Percentiles rank a stretch among this genome's conserved stretches.
phyloP scores from a whole-genome alignment of 2,888 invertebrate species.

The Furcula furcula region DNA sequence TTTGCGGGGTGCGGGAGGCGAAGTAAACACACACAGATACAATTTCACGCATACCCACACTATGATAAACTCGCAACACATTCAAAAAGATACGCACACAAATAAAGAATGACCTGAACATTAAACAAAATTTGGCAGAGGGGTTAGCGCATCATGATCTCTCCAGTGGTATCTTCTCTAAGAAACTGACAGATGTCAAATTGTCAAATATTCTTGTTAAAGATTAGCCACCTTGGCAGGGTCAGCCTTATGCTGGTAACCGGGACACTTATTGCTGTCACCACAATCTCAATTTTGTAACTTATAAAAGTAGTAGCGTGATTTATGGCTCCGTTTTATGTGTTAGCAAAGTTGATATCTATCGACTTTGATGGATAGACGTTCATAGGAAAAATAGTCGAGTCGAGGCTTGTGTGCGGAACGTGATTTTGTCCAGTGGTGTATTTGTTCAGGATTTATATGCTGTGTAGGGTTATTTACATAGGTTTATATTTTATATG shows the following conservation, averaged over 20 bases:
- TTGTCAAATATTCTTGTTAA: too few species aligned
- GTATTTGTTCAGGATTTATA: neutral
- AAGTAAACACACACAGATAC: too few species aligned
- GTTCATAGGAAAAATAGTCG: neutral
- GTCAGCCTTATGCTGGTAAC: slow-evolving; percentile 35
- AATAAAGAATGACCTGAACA: too few species aligned
- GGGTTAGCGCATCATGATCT: too few species aligned
- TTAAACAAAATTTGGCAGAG: too few species aligned
- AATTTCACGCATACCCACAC: too few species aligned
- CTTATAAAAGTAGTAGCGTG: neutral
- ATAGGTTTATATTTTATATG: neutral
- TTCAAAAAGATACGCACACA: too few species aligned
- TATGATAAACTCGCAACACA: too few species aligned
- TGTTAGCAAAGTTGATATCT: neutral
- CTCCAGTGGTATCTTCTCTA: too few species aligned
- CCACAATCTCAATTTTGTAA: slow-evolving; percentile 15
- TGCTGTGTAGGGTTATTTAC: neutral
- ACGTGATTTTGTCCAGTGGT: neutral
- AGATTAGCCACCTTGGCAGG: too few species aligned
- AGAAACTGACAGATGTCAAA: too few species aligned
- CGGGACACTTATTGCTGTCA: slow-evolving; percentile 38
- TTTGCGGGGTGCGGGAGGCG: too few species aligned
- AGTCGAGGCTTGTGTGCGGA: neutral
- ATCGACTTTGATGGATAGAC: neutral
- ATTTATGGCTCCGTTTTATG: neutral